A percentile compares a stretch with the other conserved stretches of the same genome.
phyloP scores from a whole-genome alignment of 64 coral and sea anemone species.

The Orbicella faveolata region DNA sequence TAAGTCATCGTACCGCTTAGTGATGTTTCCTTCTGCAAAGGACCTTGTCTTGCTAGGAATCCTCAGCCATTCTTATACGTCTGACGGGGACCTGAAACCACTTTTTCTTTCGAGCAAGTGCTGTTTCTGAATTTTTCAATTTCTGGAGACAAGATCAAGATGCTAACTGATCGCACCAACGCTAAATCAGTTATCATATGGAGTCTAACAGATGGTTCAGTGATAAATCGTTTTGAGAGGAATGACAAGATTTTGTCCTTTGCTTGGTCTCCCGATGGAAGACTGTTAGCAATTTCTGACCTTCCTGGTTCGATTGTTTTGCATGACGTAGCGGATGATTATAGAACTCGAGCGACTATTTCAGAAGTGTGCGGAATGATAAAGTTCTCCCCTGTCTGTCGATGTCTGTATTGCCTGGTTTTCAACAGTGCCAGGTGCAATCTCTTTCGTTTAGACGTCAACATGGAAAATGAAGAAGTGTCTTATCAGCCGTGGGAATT shows the following conservation, averaged over 20 bases:
- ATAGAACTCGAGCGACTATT: neutral
- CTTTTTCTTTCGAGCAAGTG: constrained; percentile 9
- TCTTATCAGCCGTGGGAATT: neutral
- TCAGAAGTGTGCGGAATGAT: neutral
- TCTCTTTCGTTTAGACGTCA: neutral
- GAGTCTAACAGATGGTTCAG: constrained; percentile 28
- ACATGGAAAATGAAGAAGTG: neutral
- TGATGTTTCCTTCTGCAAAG: neutral
- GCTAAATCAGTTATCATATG: constrained; percentile 4
- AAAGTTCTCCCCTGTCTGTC: neutral
- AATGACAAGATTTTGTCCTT: constrained; percentile 11
- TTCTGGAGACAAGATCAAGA: neutral
- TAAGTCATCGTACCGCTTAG: neutral
- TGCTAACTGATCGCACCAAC: neutral
- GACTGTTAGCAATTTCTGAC: constrained; percentile 13
- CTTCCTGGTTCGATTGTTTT: neutral
- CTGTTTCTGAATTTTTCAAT: neutral
- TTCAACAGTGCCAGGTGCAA: neutral
- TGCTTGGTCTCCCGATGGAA: constrained; percentile 25
- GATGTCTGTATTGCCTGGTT: neutral
- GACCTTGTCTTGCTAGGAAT: constrained; percentile 4
- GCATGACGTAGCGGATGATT: neutral
- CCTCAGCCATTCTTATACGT: constrained; percentile 11
- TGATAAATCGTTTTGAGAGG: neutral
- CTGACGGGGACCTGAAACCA: constrained; percentile 6